Percentiles rank a stretch among this genome's conserved stretches.
Evolutionary conservation across 2,888 invertebrate species (phyloP).

Genomic region (Orchesellides sinensis): DNA sequence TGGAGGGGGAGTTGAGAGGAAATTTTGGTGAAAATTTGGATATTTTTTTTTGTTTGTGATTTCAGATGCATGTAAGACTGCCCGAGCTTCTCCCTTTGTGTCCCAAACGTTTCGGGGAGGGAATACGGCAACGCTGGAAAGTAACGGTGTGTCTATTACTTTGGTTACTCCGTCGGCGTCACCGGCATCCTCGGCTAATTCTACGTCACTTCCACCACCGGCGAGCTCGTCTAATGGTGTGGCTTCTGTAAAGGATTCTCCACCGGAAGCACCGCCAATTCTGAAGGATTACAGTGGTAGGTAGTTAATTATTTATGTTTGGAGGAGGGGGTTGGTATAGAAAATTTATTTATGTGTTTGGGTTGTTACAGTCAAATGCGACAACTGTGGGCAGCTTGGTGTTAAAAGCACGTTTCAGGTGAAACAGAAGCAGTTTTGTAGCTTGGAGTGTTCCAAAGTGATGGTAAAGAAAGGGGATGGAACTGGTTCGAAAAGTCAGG

Average conservation of each 20-base stretch:
- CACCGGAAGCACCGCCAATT: slow-evolving; percentile 34
- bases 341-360: slow-evolving; percentile 1
- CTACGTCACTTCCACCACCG: not conserved
- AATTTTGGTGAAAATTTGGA: not conserved
- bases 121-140: slow-evolving; percentile 46
- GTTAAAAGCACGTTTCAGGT: slow-evolving; percentile 92
- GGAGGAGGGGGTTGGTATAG: not conserved
- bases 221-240: slow-evolving; percentile 36
- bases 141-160: slow-evolving; percentile 64
- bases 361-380: slow-evolving; percentile 83
- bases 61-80: not conserved
- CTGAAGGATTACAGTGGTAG: slow-evolving; percentile 58
- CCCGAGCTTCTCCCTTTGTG: not conserved
- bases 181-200: not conserved
- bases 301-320: not conserved
- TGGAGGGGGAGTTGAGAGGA: not conserved
- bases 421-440: slow-evolving; percentile 88
- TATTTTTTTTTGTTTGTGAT: not conserved
- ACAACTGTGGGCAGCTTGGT: slow-evolving; percentile 90
- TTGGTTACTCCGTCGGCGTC: slow-evolving; percentile 13
- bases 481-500: not conserved
- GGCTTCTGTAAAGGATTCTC: not conserved
- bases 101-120: slow-evolving; percentile 25
- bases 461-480: slow-evolving; percentile 56
- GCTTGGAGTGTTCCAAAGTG: slow-evolving; percentile 85